Percentiles rank a stretch among this genome's conserved stretches.
Conservation (phyloP, 53 echinoderm and acorn worm species). For the Holothuria leucospilota region DNA sequence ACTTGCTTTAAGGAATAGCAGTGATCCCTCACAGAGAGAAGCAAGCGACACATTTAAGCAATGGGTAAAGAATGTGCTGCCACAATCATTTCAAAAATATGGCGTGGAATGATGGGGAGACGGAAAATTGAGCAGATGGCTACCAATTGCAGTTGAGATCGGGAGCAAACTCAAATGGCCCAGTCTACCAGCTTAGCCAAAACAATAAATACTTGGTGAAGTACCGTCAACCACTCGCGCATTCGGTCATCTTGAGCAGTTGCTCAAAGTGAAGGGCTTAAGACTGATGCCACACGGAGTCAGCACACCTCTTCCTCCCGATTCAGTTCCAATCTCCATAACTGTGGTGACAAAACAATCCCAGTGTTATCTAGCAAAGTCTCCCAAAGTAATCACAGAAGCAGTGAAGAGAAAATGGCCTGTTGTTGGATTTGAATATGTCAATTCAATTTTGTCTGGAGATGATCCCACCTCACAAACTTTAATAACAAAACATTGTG, state of each 20-base stretch:
- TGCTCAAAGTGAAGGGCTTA: too few relatives aligned
- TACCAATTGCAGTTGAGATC: neutral
- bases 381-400: neutral
- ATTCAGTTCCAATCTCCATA: neutral
- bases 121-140: neutral
- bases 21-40: neutral
- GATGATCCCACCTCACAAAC: neutral
- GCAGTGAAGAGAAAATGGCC: conserved; percentile 1
- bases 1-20: neutral
- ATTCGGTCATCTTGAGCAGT: too few relatives aligned
- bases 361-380: neutral
- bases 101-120: conserved; percentile 6
- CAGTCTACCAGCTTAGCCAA: too few relatives aligned
- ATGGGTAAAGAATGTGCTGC: conserved; percentile 10
- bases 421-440: neutral
- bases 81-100: neutral
- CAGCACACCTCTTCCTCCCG: neutral
- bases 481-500: neutral
- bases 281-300: neutral
- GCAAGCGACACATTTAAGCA: neutral
- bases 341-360: conserved; percentile 1
- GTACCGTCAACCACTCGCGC: too few relatives aligned
- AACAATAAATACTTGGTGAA: too few relatives aligned
- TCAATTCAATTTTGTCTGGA: neutral
- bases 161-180: too few relatives aligned